Base-by-base conservation (phyloP, 92 coral and sea anemone genomes). In the Porites cylindrica region DNA sequence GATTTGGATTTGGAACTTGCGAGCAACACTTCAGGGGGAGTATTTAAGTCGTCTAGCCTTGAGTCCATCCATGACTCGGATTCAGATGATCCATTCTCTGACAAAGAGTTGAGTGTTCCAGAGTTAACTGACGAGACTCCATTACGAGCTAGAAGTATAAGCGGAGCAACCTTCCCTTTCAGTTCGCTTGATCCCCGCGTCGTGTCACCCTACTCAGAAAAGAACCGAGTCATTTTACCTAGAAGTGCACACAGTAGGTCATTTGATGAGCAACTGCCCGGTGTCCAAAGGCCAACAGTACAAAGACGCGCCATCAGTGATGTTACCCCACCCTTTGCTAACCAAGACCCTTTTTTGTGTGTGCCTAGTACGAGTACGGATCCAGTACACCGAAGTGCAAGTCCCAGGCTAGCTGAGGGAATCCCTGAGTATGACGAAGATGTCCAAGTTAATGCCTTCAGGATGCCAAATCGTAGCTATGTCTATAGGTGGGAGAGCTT, bases 181-280 rank as follows among this genome's bases (percentile, higher is more conserved):
- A 95, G 98, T 73, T 89, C 94, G 4, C 92, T 87, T 66, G 99
- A 97, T 58, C 97, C 98, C 2, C 94, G 97, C 18, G 85, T 97
- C 17, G 95, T 95, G 18, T 84, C 94, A 43, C 96, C 94, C 24
- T 80, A 70, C 85, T 70, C 73, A 76, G 91, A 88, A 12, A 86
- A 85, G 18, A 88, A 80, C 63, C 82, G 78, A 50, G 92, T 91
- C 58, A 84, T 93, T 23, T 87, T 91, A 51, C 98, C 98, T 20
- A 61, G 74, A 52, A 93, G 90, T 19, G 74, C 86, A 24, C 54
- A 29, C 16, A 58, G 64, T 6, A 18, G 79, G 56, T 80, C 91
- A 21, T 47, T 51, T 71, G 88, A 85, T 2, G 71, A 69, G 73
- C 70, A 60, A 52, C 17, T 19, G 76, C 74, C 86, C 38, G 61